Percentiles rank a stretch among this genome's conserved stretches.
Conservation (phyloP, 2,113 vertebrate genomes). For the Gobio gobio region DNA sequence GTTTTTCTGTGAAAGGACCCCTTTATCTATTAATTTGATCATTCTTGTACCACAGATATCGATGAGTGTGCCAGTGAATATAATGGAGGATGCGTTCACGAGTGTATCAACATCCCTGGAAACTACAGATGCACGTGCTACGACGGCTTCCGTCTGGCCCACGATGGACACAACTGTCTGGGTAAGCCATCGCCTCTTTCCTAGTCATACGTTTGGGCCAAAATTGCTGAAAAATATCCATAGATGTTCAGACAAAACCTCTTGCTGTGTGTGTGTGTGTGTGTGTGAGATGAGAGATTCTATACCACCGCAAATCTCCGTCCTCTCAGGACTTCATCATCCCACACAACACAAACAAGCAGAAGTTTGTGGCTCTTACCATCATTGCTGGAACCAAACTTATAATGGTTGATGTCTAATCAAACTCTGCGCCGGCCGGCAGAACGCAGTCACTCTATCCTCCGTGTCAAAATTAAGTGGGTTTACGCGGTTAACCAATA, state of each 20-base stretch:
- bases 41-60: constrained; percentile 79
- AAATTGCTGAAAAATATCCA: neutral
- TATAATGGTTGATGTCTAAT: neutral
- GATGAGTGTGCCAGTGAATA: constrained; percentile 94
- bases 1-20: neutral
- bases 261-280: no score
- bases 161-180: constrained; percentile 96
- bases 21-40: neutral
- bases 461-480: neutral
- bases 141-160: constrained; percentile 93
- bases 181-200: constrained; percentile 70
- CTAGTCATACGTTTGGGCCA: neutral
- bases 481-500: constrained; percentile 25
- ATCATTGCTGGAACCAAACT: neutral
- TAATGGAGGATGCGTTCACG: constrained; percentile 94
- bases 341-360: neutral
- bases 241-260: no score
- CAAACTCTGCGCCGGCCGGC: neutral
- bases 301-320: neutral
- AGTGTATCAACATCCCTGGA: constrained; percentile 97
- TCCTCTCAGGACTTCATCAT: constrained; percentile 1
- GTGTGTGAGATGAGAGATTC: neutral
- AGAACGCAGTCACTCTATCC: neutral
- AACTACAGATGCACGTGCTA: constrained; percentile 98
- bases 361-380: neutral